These are phyloP conservation scores for Bembecia ichneumoniformis DNA, from an alignment of 2,888 invertebrate genomes.

Conservation along the genomic window DNA sequence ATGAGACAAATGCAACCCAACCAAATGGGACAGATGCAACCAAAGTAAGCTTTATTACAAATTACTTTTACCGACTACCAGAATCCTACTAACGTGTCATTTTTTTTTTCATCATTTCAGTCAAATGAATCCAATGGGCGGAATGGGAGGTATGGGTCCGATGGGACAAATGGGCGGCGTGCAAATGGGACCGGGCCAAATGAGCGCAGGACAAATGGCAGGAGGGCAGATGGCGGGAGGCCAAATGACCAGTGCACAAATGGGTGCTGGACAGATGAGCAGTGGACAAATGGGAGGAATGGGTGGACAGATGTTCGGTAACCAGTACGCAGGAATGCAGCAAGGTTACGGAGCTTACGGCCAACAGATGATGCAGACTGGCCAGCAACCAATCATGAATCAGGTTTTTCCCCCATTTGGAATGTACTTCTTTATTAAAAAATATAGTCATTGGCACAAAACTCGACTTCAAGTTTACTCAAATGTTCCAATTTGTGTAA, in stretches of 20 bases:
- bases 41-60: conserved; percentile 34
- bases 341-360: conserved; percentile 60
- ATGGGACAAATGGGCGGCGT: conserved; percentile 44
- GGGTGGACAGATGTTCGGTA: conserved; percentile 72
- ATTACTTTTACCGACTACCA: background rate
- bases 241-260: conserved; percentile 49
- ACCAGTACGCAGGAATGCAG: conserved; percentile 76
- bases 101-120: conserved; percentile 20
- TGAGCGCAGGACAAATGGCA: conserved; percentile 20
- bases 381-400: conserved; percentile 68
- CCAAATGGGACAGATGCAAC: conserved; percentile 62
- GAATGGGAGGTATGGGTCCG: conserved; percentile 58
- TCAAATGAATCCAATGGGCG: conserved; percentile 64
- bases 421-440: background rate
- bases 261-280: conserved; percentile 52
- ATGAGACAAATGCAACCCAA: conserved; percentile 64
- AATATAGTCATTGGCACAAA: background rate
- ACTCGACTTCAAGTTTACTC: no score
- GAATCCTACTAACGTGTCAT: background rate
- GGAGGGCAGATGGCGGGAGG: conserved; percentile 46
- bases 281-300: conserved; percentile 57
- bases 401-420: conserved; percentile 33
- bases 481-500: background rate
- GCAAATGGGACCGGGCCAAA: conserved; percentile 36
- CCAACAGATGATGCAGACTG: conserved; percentile 67